A percentile compares a stretch with the other conserved stretches of the same genome.
phyloP scores from a whole-genome alignment of 2,113 vertebrate species.

The Oriolus oriolus region DNA sequence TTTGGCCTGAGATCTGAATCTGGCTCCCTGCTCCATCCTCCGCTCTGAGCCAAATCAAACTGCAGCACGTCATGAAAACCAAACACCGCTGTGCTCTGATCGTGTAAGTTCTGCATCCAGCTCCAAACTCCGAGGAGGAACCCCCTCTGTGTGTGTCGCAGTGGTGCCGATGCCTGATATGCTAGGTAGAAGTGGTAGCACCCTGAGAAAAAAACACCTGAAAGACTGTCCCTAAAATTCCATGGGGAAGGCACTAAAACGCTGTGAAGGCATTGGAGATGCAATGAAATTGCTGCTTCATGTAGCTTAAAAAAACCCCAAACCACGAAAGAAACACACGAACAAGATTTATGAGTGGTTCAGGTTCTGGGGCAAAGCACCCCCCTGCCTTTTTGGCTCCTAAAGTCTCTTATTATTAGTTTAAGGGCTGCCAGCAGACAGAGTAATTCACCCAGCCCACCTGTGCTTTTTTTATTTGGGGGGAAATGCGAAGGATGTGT shows the following conservation, averaged over 20 bases:
- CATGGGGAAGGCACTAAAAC: neutral
- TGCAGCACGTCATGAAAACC: neutral
- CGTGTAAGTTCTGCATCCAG: neutral
- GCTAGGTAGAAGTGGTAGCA: neutral
- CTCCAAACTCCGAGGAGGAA: neutral
- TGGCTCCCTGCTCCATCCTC: neutral
- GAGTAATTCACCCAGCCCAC: neutral
- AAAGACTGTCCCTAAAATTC: neutral
- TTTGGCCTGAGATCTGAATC: conserved; percentile 39
- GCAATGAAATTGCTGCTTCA: neutral
- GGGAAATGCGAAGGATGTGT: neutral
- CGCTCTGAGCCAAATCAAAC: neutral
- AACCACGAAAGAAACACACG: neutral
- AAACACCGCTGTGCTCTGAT: neutral
- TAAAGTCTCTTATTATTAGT: neutral
- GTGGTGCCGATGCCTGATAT: neutral
- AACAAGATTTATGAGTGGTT: neutral
- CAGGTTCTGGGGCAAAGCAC: neutral
- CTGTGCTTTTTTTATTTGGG: neutral
- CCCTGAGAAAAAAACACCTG: neutral
- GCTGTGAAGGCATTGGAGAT: neutral
- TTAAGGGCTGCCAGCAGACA: neutral
- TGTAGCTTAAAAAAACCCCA: neutral
- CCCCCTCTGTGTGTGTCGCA: neutral
- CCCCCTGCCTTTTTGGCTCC: neutral